Evolutionary conservation across 1,140 invertebrate genomes (phyloP), one percentile per base, ranked within the genome.

Genomic region (Campoletis sonorensis): DNA sequence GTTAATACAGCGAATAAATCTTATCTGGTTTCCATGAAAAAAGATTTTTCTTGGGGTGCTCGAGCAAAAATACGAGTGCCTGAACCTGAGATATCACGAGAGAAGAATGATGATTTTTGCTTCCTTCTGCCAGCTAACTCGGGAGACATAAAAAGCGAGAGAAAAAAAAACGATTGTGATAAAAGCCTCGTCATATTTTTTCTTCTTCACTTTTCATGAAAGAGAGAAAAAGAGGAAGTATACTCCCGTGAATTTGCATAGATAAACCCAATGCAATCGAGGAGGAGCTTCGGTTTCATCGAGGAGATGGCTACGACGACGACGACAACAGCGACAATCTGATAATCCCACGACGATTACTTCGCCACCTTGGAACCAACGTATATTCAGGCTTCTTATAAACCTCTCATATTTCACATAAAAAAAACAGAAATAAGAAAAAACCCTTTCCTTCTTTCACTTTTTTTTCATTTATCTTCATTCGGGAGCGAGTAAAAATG

Each of bases 241-340:
- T 77, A 77, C 73, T 77, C 61, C 51, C 54, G 30, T 54, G 73
- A 61, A 77, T 77, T 77, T 77, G 51, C 73, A 77, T 77, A 54
- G 73, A 77, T 77, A 77, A 77, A 77, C 73, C 30, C 51, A 61
- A 77, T 64, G 73, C 51, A 77, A 77, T 77, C 73, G 73, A 77
- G 54, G 30, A 75, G 72, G 72, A 77, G 54, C 51, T 77, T 54
- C 51, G 73, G 51, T 77, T 77, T 77, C 73, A 77, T 77, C 54
- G 73, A 37, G 54, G 27, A 30, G 51, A 27, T 54, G 30, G 16
- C 5, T 33, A 70, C 73, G 73, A 27, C 72, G 72, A 54, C 51
- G 54, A 64, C 54, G 73, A 61, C 73, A 49, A 77, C 51, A 30
- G 64, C 73, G 73, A 61, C 51, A 77, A 77, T 77, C 73, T 54